phyloP scores from a whole-genome alignment of 2,113 vertebrate species.

The Lepidothrix coronata region DNA sequence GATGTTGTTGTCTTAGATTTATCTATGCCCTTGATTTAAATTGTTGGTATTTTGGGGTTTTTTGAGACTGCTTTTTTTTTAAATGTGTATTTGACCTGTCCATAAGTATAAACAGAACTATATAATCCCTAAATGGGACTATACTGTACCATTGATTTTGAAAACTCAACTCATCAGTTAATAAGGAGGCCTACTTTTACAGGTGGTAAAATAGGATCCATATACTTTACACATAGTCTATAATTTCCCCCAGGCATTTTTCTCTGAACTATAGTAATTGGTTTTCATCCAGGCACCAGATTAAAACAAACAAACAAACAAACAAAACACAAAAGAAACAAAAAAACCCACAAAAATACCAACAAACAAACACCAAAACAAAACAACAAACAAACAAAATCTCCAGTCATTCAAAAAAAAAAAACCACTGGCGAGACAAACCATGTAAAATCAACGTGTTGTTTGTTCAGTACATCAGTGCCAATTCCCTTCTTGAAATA shows the following conservation, averaged over 20 bases:
- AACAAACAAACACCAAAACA: neutral
- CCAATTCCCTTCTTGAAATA: neutral
- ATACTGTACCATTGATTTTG: neutral
- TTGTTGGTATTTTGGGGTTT: neutral
- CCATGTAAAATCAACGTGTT: neutral
- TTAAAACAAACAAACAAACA: neutral
- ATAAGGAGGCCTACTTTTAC: neutral
- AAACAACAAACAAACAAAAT: neutral
- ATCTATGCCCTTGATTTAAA: neutral
- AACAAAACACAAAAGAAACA: neutral
- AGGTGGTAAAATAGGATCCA: neutral
- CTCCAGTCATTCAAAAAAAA: neutral
- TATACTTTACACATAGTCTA: neutral
- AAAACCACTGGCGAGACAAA: neutral
- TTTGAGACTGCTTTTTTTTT: neutral
- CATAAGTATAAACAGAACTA: neutral
- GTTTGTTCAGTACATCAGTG: neutral
- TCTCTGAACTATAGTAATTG: neutral
- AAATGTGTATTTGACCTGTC: neutral
- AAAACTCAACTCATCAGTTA: neutral
- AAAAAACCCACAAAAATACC: too few relatives aligned
- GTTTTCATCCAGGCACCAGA: neutral
- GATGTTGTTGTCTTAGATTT: neutral
- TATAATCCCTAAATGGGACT: neutral
- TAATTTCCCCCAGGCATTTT: neutral